Evolutionary conservation across 2,113 vertebrate species (phyloP).

Genomic region (Leptosomus discolor): DNA sequence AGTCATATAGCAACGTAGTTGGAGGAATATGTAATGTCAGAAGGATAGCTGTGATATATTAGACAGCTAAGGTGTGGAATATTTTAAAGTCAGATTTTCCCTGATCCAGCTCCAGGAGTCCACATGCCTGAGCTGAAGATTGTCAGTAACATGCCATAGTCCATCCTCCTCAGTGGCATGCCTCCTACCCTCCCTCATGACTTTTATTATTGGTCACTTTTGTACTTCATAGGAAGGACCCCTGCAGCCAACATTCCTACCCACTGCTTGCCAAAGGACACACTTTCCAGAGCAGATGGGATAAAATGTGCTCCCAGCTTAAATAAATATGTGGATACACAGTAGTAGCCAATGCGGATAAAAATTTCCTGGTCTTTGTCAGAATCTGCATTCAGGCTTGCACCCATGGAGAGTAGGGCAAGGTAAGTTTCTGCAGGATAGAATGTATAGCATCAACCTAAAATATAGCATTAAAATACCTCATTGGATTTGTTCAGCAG

Average conservation of each 20-base stretch:
- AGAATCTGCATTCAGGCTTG: background rate
- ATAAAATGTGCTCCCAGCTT: background rate
- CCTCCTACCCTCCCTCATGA: background rate
- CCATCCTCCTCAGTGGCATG: background rate
- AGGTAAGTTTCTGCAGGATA: background rate
- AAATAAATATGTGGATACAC: background rate
- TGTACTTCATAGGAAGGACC: background rate
- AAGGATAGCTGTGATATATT: background rate
- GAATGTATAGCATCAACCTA: background rate
- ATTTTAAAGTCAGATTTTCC: background rate
- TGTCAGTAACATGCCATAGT: background rate
- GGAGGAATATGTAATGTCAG: background rate
- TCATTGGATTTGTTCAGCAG: background rate
- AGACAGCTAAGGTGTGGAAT: background rate
- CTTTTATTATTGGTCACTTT: background rate
- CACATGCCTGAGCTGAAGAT: background rate
- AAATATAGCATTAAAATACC: background rate
- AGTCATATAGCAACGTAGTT: background rate
- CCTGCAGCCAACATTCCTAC: background rate
- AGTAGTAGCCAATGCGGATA: background rate
- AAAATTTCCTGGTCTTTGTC: background rate
- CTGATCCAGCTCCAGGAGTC: background rate
- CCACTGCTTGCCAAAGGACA: background rate
- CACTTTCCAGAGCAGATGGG: background rate
- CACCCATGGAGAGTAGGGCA: background rate